phyloP scores from a whole-genome alignment of 2,113 vertebrate species.

The Thermophis baileyi region DNA sequence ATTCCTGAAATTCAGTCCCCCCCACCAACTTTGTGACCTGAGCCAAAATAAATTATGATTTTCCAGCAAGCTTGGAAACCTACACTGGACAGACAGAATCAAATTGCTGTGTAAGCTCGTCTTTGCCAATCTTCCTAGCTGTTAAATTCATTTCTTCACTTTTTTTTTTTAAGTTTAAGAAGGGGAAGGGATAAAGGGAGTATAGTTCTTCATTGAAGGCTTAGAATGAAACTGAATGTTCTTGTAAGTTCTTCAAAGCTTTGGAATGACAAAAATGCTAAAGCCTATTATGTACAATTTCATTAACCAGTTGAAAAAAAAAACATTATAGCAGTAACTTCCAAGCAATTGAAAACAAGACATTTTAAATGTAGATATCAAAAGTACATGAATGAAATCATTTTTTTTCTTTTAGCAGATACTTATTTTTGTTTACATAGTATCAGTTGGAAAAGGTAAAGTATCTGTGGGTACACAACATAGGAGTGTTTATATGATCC shows the following conservation, averaged over 20 bases:
- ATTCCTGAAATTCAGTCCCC: not conserved
- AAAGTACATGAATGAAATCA: not conserved
- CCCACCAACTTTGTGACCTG: not conserved
- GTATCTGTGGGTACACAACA: not conserved
- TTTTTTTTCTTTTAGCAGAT: not conserved
- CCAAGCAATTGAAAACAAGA: not conserved
- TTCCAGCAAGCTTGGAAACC: not conserved
- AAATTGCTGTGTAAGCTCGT: not conserved
- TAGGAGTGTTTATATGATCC: not conserved
- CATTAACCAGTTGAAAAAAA: not conserved
- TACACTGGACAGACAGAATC: not conserved
- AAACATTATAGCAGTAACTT: not conserved
- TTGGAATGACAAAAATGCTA: not conserved
- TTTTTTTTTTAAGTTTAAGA: not conserved
- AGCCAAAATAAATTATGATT: not conserved
- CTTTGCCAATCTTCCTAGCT: not conserved
- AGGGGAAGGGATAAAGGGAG: not conserved
- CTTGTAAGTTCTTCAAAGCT: not conserved
- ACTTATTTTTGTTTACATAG: not conserved
- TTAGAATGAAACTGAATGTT: not conserved
- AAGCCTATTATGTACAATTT: not conserved
- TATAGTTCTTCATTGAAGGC: not conserved
- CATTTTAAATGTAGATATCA: not conserved
- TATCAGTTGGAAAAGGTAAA: not conserved
- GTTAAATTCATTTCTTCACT: not conserved